phyloP scores from a whole-genome alignment of 2,888 invertebrate species.

The Noctua fimbriata region DNA sequence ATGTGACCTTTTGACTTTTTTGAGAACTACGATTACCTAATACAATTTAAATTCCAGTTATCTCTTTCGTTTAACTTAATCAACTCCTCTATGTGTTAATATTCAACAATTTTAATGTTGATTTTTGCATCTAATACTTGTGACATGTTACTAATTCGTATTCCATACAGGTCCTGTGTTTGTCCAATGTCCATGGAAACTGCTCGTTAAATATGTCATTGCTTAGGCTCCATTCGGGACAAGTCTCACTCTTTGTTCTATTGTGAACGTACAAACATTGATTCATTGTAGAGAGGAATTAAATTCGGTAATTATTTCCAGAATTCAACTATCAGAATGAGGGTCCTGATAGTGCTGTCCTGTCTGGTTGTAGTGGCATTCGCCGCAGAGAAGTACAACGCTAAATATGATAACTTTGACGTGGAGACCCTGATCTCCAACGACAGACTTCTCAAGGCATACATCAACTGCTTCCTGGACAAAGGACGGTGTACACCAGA shows the following conservation, averaged over 20 bases:
- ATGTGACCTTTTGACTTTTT: constrained; percentile 62
- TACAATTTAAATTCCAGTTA: background rate
- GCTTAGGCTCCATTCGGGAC: constrained; percentile 72
- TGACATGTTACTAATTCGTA: constrained; percentile 66
- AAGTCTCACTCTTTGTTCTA: constrained; percentile 67
- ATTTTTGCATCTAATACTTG: constrained; percentile 50
- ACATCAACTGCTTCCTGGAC: constrained; percentile 93
- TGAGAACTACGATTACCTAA: constrained; percentile 3
- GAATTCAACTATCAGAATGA: constrained; percentile 79
- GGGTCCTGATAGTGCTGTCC: constrained; percentile 77
- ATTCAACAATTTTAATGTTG: constrained; percentile 36
- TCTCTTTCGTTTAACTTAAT: background rate
- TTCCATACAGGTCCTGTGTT: constrained; percentile 75
- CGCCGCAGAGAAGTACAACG: constrained; percentile 90
- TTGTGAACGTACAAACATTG: constrained; percentile 65
- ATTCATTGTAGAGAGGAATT: constrained; percentile 59
- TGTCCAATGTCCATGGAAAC: constrained; percentile 73
- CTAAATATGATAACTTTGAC: constrained; percentile 94
- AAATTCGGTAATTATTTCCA: constrained; percentile 69
- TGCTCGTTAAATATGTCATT: constrained; percentile 71
- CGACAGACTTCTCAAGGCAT: constrained; percentile 92
- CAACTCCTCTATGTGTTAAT: constrained; percentile 19
- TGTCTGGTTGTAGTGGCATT: constrained; percentile 79
- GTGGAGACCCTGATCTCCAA: constrained; percentile 92
- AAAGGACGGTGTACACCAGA: constrained; percentile 93